Base-by-base conservation (phyloP, 2,797 vertebrate genomes). In the Amblyraja radiata region DNA sequence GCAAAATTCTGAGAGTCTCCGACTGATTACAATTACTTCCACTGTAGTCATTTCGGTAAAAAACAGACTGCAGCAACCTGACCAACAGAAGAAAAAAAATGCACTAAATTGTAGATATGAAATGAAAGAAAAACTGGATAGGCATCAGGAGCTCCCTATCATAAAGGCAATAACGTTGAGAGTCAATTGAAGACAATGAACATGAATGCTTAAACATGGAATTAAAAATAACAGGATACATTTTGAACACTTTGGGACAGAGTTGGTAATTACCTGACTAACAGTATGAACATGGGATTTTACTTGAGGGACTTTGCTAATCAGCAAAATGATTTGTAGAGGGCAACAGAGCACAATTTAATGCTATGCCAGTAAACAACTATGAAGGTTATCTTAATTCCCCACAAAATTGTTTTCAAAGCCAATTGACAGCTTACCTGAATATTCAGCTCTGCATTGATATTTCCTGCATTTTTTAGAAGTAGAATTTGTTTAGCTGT, bases 401-500 rank as follows among this genome's bases (percentile, higher is more conserved):
- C 7, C 6, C n/a, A 63, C 11, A 10, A 86, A 86, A n/a, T 65
- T 32, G 54, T 21, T 88, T 68, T 21, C 28, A 6, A 88, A 88
- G 61, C 2, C n/a, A 36, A 90, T 21, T 36, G 18, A 13, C 32
- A 71, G 28, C 93, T 5, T 95, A 97, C 97, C 97, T 96, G 97
- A 54, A 99, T 94, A 95, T 97, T 97, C 93, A 99, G 96, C 94
- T 96, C 95, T 93, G 99, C 97, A 28, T 96, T 95, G 94, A 99
- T 98, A 96, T 99, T 99, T 93, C 99, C 99, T 93, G 98, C 98
- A 96, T 99, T 99, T 96, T 98, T 98, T 95, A 99, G 96, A 0
- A 98, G 98, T 94, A 99, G 96, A 8, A 95, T 96, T 94, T 97
- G 98, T 93, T 96, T 97, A 94, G 95, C 94, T 93, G 96, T 97